Conservation (phyloP, 2,113 vertebrate species). For the Catharus fuscescens region DNA sequence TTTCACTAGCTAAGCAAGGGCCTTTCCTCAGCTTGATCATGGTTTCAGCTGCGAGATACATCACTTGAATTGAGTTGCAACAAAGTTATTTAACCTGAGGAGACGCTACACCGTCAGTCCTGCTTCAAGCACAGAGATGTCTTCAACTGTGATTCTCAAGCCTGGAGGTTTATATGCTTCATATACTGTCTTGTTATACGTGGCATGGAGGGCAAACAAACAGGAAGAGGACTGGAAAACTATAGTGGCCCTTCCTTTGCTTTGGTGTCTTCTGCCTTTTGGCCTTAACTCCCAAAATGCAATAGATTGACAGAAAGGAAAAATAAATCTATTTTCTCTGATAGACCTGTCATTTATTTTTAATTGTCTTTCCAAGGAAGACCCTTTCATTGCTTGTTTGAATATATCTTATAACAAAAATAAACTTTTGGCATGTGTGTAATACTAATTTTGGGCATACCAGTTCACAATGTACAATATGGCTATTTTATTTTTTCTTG, state of each 20-base stretch:
- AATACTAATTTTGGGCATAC: neutral
- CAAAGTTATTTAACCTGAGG: neutral
- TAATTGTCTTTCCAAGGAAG: neutral
- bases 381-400: neutral
- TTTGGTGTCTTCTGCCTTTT: neutral
- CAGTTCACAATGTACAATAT: neutral
- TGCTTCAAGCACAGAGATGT: neutral
- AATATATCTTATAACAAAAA: neutral
- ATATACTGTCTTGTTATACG: neutral
- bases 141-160: neutral
- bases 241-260: neutral
- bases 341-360: neutral
- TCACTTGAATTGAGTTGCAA: neutral
- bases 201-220: neutral
- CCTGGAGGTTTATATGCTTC: neutral
- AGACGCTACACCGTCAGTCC: neutral
- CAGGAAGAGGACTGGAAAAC: neutral
- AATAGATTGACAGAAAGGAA: neutral
- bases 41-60: neutral
- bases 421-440: neutral
- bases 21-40: neutral
- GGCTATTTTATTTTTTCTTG: neutral
- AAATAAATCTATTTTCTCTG: neutral
- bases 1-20: neutral
- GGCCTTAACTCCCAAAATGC: neutral